Conservation (phyloP, 1,140 invertebrate genomes). For the Ceratina australensis region DNA sequence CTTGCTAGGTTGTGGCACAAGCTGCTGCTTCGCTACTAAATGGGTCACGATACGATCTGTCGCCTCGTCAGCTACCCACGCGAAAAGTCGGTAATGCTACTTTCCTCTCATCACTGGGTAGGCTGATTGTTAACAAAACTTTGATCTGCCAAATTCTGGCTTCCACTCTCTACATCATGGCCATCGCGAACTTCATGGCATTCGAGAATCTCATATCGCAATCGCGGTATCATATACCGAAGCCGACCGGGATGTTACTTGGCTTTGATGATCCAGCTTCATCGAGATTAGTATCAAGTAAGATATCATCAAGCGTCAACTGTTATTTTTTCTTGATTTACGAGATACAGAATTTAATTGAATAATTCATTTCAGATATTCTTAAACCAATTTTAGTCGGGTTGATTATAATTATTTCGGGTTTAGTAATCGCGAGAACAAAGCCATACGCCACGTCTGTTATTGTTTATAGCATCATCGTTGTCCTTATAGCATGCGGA, state of each 20-base stretch:
- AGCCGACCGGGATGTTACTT: slow-evolving; percentile 77
- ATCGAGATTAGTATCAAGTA: slow-evolving; percentile 79
- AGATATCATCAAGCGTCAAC: slow-evolving; percentile 8
- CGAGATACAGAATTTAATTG: background rate
- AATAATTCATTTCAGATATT: slow-evolving; percentile 65
- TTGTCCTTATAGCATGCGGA: slow-evolving; percentile 75
- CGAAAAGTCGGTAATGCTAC: slow-evolving; percentile 68
- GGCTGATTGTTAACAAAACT: slow-evolving; percentile 82
- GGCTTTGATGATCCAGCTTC: slow-evolving; percentile 81
- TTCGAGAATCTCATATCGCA: slow-evolving; percentile 82
- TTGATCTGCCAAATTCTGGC: slow-evolving; percentile 82
- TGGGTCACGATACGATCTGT: slow-evolving; percentile 41
- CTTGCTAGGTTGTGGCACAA: slow-evolving; percentile 78
- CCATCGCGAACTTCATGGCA: slow-evolving; percentile 80
- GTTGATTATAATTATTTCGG: slow-evolving; percentile 82
- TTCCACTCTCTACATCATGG: slow-evolving; percentile 81
- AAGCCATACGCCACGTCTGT: slow-evolving; percentile 81
- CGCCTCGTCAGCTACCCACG: slow-evolving; percentile 38
- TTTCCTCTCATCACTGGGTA: slow-evolving; percentile 80
- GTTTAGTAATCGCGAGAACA: slow-evolving; percentile 82
- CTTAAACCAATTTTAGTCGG: slow-evolving; percentile 83
- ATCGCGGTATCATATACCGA: slow-evolving; percentile 81
- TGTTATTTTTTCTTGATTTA: too few relatives aligned
- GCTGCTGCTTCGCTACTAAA: slow-evolving; percentile 79
- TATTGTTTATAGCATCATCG: slow-evolving; percentile 81